Evolutionary conservation across 2,797 vertebrate species (phyloP).

Genomic region (Bucorvus abyssinicus): DNA sequence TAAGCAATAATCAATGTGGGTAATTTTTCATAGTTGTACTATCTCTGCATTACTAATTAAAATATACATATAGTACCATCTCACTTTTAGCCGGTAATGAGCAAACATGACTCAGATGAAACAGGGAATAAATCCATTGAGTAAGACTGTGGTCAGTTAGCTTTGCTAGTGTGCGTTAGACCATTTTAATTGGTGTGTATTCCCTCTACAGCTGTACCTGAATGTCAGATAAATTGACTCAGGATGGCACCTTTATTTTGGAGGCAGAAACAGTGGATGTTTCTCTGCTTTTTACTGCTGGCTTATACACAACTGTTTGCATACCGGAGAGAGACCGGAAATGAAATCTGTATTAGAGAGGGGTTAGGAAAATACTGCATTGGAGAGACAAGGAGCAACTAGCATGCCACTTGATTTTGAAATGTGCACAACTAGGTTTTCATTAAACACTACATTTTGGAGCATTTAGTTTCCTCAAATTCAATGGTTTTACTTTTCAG

Average conservation of each 20-base stretch:
- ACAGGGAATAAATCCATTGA: neutral
- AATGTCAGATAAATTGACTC: neutral
- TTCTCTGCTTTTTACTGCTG: neutral
- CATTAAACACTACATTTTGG: neutral
- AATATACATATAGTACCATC: neutral
- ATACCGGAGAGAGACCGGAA: neutral
- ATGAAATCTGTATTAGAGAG: neutral
- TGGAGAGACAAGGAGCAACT: neutral
- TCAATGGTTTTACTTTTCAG: neutral
- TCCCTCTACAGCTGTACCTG: neutral
- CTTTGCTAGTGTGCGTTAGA: neutral
- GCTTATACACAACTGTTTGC: neutral
- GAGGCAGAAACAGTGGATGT: neutral
- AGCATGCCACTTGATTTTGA: neutral
- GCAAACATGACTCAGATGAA: neutral
- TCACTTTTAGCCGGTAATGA: neutral
- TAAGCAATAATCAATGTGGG: neutral
- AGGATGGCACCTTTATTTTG: neutral
- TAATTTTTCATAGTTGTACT: neutral
- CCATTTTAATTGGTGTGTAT: neutral
- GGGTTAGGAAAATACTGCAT: neutral
- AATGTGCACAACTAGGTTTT: neutral
- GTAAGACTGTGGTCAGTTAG: neutral
- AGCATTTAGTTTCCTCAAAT: neutral
- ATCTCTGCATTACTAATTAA: neutral